Base-by-base conservation (phyloP, 2,888 invertebrate genomes). In the Isoperla grammatica region DNA sequence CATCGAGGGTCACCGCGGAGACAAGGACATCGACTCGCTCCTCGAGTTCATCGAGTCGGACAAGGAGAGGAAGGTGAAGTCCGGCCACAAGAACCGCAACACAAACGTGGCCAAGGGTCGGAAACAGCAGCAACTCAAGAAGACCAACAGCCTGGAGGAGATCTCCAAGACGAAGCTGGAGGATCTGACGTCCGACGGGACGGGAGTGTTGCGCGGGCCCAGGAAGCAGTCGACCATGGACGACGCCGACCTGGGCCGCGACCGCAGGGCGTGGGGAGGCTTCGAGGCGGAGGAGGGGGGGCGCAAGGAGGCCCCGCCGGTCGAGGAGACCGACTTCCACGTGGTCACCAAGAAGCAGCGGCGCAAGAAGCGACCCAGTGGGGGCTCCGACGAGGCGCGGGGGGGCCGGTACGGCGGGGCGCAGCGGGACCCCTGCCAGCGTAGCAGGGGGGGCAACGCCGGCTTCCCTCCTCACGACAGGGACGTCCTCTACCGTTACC, bases 341-440 rank as follows among this genome's bases (percentile, higher is more conserved):
- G 87, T 89, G 56, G 91, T 92, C 56, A 88, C 86, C 60, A 91
- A 90, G 72, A 87, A 88, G 73, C 88, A 88, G 73, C 85, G 86
- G 71, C 83, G 86, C 69, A 87, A 87, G 69, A 88, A 89, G 70
- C 82, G 85, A 67, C 73, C 78, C 37, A 78, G 77, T 64, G 74
- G 75, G 45, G 68, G 77, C 66, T 62, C 65, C 66, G 70, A 56
- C 67, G 22, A 43, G 55, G 50, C 37, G 12, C 46, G 35, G 9
- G 40, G 43, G 5, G 48, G 56, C 35, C 48, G 59, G 9, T 59
- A 56, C 45, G 37, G 37, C 23, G 56, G 56, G 39, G 46, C 43
- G 4, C 40, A 20, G 40, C 48, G 59, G 29, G 43, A 46, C 12
- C 20, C 29, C 4, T 17, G 49, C 39, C 49, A 49, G 5, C 54